phyloP scores from a whole-genome alignment of 2,113 vertebrate species.

The Patagioenas fasciata region DNA sequence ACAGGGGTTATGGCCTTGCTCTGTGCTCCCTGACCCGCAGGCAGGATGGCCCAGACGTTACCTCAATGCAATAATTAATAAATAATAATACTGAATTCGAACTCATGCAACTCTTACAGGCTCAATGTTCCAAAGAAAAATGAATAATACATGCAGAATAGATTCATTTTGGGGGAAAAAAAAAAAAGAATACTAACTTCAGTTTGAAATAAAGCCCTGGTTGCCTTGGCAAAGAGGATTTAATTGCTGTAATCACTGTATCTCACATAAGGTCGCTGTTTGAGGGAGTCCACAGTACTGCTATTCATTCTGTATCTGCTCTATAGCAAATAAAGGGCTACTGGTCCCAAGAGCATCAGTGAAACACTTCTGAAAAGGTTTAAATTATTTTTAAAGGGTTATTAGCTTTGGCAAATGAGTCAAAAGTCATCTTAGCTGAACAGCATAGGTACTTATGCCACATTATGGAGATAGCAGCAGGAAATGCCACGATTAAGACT shows the following conservation, averaged over 20 bases:
- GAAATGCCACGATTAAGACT: background rate
- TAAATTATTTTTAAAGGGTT: constrained; percentile 42
- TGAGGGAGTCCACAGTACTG: constrained; percentile 40
- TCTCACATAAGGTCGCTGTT: constrained; percentile 59
- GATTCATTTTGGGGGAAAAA: background rate
- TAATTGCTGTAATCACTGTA: constrained; percentile 50
- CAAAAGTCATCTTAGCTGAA: constrained; percentile 23
- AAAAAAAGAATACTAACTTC: background rate
- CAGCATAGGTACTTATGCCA: constrained; percentile 5
- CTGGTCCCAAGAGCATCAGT: constrained; percentile 12
- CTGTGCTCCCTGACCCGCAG: background rate
- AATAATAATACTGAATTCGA: constrained; percentile 14
- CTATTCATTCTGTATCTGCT: constrained; percentile 28
- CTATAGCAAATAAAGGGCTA: constrained; percentile 42
- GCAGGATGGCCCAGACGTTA: background rate
- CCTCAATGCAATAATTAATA: constrained; percentile 44
- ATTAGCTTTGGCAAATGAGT: constrained; percentile 59
- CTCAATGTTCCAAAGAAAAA: constrained; percentile 42
- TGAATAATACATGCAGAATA: constrained; percentile 50
- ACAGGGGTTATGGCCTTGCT: background rate
- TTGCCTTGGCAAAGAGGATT: constrained; percentile 61
- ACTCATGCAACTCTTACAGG: background rate
- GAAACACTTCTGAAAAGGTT: constrained; percentile 5
- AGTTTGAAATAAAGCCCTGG: constrained; percentile 49
- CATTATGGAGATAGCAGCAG: constrained; percentile 11